Conservation (phyloP, 2,797 vertebrate genomes). For the Spheniscus humboldti region DNA sequence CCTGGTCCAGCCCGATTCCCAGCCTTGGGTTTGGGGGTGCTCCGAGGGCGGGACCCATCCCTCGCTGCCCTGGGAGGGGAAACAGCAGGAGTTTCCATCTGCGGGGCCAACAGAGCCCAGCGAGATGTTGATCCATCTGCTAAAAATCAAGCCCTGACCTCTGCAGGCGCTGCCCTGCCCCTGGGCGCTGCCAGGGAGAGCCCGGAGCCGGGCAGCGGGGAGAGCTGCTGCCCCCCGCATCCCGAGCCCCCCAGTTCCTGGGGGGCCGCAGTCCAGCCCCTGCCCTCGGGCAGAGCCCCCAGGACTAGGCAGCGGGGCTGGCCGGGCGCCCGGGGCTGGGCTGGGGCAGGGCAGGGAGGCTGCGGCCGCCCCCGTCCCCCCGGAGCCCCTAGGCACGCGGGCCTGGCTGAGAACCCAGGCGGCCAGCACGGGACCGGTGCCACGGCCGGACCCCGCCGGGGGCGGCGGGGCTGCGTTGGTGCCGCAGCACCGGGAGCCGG, state of each 20-base stretch:
- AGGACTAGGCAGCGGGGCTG: not conserved
- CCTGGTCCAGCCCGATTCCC: fast-evolving
- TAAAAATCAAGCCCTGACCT: not conserved
- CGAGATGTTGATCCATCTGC: not conserved
- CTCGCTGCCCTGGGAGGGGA: not conserved
- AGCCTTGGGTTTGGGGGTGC: not conserved
- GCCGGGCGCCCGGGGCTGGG: not conserved
- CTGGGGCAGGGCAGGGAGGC: not conserved
- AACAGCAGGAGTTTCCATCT: not conserved
- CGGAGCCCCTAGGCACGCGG: fast-evolving
- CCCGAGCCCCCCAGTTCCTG: fast-evolving
- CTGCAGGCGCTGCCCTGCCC: not conserved
- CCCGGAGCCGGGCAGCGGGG: fast-evolving
- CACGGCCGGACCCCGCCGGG: not conserved
- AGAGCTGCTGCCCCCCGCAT: not conserved
- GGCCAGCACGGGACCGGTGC: not conserved
- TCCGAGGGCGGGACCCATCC: not conserved
- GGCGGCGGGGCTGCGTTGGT: not conserved
- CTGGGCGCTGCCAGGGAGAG: not conserved
- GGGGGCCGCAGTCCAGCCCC: not conserved
- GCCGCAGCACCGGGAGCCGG: not conserved
- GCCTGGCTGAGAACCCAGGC: not conserved
- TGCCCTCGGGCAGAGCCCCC: too few species aligned
- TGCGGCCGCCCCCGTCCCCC: fast-evolving
- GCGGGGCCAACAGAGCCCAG: not conserved